Evolutionary conservation across 2,888 invertebrate species (phyloP), one percentile per base, ranked within the genome.

Genomic region (Colostygia pectinataria): DNA sequence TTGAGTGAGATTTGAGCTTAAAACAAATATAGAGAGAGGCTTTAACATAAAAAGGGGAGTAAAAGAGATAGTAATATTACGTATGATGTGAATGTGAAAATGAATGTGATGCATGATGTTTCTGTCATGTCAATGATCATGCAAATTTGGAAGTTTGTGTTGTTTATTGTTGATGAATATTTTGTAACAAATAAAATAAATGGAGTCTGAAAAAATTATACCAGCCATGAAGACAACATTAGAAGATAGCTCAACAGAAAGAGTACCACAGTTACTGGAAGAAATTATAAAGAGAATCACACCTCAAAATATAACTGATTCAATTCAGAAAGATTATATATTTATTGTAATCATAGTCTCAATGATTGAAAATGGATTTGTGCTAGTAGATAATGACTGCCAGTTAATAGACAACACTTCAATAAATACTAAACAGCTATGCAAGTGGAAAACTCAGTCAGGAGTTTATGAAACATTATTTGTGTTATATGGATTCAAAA

Each of bases 291-390:
- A 66, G 55, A 69, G 60, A 51, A 56, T 82, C 37, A 46, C 73
- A 29, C 46, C 60, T 4, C 65, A 74, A 48, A 71, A 60, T 49
- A 72, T 66, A 13, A 55, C 56, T 40, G 83, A 86, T 55, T 67
- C 74, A 7, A 53, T 69, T 12, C 83, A 84, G 65, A 82, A 80
- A 59, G 86, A 90, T 56, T 66, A 83, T 54, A 68, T 90, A 43
- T 80, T 83, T 61, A 63, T 81, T 53, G 62, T 83, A 41, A 69
- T 88, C 45, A 53, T 83, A 20, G 72, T 81, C 45, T 63, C 82
- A 44, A 77, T 88, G 80, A 52, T 79, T 31, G 89, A 90, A 66
- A 86, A 87, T 70, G 82, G 80, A 23, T 88, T 87, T 65, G 36
- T 70, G 27, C 74, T 75, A 6, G 43, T 77, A 12, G 58, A 69